Evolutionary conservation across 1,140 invertebrate species (phyloP).

Genomic region (Macrotrachela quadricornifera): DNA sequence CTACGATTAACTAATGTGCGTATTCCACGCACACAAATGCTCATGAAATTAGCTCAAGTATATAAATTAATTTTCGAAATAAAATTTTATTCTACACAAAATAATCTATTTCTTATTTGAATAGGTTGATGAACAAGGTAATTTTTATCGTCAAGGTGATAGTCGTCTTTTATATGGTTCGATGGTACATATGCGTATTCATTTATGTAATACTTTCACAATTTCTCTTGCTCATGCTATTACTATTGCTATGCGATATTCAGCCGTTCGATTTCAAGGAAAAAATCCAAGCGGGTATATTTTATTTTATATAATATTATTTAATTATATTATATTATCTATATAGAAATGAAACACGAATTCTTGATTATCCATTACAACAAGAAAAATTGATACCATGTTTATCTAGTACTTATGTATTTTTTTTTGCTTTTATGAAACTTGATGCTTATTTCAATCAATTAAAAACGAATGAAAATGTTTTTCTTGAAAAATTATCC

Average conservation of each 20-base stretch:
- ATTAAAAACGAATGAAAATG: not conserved
- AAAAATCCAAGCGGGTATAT: no score
- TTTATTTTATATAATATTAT: no score
- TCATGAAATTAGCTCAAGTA: slow-evolving; percentile 80
- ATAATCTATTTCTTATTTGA: no score
- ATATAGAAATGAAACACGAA: slow-evolving; percentile 58
- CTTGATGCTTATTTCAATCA: slow-evolving; percentile 19
- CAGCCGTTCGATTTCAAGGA: slow-evolving; percentile 62
- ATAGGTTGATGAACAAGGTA: no score
- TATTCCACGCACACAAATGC: slow-evolving; percentile 63
- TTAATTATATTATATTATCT: no score
- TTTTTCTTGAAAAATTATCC: no score
- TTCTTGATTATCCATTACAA: slow-evolving; percentile 74
- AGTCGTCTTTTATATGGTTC: no score
- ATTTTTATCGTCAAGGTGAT: no score
- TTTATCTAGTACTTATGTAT: slow-evolving; percentile 53
- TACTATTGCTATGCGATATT: slow-evolving; percentile 64
- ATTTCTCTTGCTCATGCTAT: slow-evolving; percentile 57
- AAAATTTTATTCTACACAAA: no score
- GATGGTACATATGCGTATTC: no score
- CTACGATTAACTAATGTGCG: slow-evolving; percentile 58
- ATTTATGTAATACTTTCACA: no score
- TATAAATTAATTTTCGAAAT: no score
- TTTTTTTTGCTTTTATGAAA: slow-evolving; percentile 46
- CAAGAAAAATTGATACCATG: slow-evolving; percentile 66